Percentiles rank a stretch among this genome's conserved stretches.
These are phyloP conservation scores for Aptenodytes patagonicus DNA, from an alignment of 2,113 vertebrate species.

Conservation along the genomic window DNA sequence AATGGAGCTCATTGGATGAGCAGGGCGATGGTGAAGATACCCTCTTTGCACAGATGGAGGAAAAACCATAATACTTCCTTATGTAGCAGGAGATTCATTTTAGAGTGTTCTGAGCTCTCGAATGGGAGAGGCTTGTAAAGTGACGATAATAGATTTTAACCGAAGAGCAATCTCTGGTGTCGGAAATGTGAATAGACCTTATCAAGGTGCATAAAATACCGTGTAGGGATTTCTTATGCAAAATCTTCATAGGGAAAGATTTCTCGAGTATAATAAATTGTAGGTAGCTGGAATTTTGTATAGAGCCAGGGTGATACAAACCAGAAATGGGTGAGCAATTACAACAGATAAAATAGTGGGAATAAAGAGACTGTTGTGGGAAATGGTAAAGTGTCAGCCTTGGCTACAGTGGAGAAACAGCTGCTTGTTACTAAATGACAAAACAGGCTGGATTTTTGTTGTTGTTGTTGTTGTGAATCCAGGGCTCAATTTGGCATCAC, in stretches of 20 bases:
- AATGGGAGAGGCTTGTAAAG: constrained; percentile 30
- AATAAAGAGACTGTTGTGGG: not conserved
- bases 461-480: not conserved
- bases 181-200: constrained; percentile 48
- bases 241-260: not conserved
- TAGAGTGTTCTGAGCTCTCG: not conserved
- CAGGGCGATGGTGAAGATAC: constrained; percentile 48
- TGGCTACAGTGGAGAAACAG: not conserved
- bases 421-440: not conserved
- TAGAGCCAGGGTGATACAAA: not conserved
- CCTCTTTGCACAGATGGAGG: constrained; percentile 38
- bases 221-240: not conserved
- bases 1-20: constrained; percentile 44
- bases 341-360: not conserved
- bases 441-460: not conserved
- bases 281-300: not conserved
- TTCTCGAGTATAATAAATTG: not conserved
- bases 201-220: constrained; percentile 20
- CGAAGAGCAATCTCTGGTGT: constrained; percentile 66
- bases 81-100: constrained; percentile 13
- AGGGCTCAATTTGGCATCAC: not conserved
- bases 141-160: constrained; percentile 57
- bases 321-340: not conserved
- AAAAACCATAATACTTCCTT: constrained; percentile 55
- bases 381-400: not conserved